phyloP scores from a whole-genome alignment of 64 coral and sea anemone species.

The Pachyseris speciosa region DNA sequence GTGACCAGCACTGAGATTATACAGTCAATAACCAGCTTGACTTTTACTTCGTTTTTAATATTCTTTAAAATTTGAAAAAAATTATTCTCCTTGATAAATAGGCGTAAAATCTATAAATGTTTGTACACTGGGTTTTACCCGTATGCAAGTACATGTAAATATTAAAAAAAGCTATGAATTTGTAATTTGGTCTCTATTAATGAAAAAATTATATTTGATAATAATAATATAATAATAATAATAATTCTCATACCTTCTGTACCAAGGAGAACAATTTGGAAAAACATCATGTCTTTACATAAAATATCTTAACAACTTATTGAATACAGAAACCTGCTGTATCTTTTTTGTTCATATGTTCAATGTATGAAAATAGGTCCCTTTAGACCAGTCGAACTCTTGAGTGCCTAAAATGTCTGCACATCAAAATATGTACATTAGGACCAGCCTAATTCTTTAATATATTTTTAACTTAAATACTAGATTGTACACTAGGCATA shows the following conservation, averaged over 20 bases:
- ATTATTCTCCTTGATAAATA: constrained; percentile 82
- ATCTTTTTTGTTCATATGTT: constrained; percentile 38
- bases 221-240: background rate
- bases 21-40: constrained; percentile 96
- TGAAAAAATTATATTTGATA: constrained; percentile 18
- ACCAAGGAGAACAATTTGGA: constrained; percentile 46
- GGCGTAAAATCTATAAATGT: constrained; percentile 75
- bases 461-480: constrained; percentile 46
- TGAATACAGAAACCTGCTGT: constrained; percentile 55
- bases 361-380: constrained; percentile 64
- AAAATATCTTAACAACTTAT: constrained; percentile 45
- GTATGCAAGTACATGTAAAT: constrained; percentile 41
- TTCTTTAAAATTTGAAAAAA: constrained; percentile 82
- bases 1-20: constrained; percentile 89
- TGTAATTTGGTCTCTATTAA: constrained; percentile 15
- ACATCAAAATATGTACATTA: constrained; percentile 55
- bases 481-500: background rate
- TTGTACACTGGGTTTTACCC: constrained; percentile 73
- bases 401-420: constrained; percentile 26
- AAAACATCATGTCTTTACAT: constrained; percentile 18
- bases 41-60: constrained; percentile 79
- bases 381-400: constrained; percentile 17
- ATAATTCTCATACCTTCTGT: background rate
- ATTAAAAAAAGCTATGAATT: constrained; percentile 80
- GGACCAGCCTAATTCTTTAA: constrained; percentile 57